phyloP scores from a whole-genome alignment of 2,797 vertebrate species.

The Yasuhikotakia modesta region DNA sequence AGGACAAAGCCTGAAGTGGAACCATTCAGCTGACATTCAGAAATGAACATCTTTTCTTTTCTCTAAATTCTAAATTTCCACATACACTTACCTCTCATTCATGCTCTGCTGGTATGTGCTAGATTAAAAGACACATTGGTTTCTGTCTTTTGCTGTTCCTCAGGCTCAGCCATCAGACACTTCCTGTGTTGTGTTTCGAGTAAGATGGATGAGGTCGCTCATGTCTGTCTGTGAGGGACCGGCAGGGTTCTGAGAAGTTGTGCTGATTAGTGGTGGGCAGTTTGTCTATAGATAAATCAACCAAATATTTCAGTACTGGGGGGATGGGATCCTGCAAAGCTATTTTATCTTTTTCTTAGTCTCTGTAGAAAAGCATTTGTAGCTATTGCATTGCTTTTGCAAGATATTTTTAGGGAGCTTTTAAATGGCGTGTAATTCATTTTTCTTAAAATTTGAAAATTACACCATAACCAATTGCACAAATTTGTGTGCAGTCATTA shows the following conservation, averaged over 20 bases:
- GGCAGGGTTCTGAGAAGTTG: background rate
- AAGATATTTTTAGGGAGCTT: no score
- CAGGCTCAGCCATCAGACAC: background rate
- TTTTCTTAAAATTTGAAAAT: no score
- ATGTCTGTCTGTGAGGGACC: background rate
- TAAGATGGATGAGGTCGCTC: conserved; percentile 38
- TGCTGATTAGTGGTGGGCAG: background rate
- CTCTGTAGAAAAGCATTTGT: no score
- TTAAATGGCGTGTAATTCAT: no score
- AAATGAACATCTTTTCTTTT: background rate
- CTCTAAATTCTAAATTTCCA: background rate
- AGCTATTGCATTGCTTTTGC: no score
- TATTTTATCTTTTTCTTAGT: background rate
- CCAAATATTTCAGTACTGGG: background rate
- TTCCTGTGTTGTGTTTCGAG: conserved; percentile 17
- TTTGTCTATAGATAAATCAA: background rate
- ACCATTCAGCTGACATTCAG: background rate
- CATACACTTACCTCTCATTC: background rate
- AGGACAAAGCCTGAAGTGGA: conserved; percentile 3
- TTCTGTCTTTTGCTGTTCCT: background rate
- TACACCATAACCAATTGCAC: no score
- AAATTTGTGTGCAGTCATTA: no score
- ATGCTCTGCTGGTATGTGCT: background rate
- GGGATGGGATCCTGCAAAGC: background rate
- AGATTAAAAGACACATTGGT: background rate